Base-by-base conservation (phyloP, 2,797 vertebrate genomes). In the Naso thynnoides region DNA sequence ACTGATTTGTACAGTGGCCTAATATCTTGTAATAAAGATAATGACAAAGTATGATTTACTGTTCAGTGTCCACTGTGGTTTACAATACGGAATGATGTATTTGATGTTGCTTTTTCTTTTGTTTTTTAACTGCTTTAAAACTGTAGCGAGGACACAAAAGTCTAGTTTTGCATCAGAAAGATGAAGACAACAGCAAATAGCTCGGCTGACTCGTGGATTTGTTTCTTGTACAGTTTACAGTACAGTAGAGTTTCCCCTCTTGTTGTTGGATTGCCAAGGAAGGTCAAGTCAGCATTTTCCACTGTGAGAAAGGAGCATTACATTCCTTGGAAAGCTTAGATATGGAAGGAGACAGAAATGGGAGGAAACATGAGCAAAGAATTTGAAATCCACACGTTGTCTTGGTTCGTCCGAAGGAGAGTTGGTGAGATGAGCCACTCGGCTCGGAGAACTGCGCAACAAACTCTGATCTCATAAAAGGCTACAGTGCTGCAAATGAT, bases 21-120 rank as follows among this genome's bases (percentile, higher is more conserved):
- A 88, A 93, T 93, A 93, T 93, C 92, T 94, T 94, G 93, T 93
- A 94, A 94, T 94, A 95, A 95, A 95, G 91, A 93, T 91, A 92
- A 92, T 91, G 83, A 92, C 69, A 76, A 91, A 87, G 83, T 81
- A 85, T 73, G 88, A 91, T 84, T 89, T 86, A 81, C 82, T 86
- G 83, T 88, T 92, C 86, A 90, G 85, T 89, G 85, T 92, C 86
- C 86, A 91, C 89, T 88, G 83, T 87, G 87, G 77, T 90, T 89
- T 90, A 85, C 85, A 84, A 66, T 78, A 81, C 61, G 65, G 69
- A 86, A 84, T 85, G 58, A 69, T 85, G 85, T 90, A 88, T 82
- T 90, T 54, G 77, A 87, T 91, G 87, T 89, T 85, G 70, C 71
- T 81, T 81, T 87, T 76, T 79, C 50, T 76, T 68, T 61, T n/a